A percentile compares a stretch with the other conserved stretches of the same genome.
Conservation (phyloP, 2,113 vertebrate genomes). For the Hippocampus mohnikei region DNA sequence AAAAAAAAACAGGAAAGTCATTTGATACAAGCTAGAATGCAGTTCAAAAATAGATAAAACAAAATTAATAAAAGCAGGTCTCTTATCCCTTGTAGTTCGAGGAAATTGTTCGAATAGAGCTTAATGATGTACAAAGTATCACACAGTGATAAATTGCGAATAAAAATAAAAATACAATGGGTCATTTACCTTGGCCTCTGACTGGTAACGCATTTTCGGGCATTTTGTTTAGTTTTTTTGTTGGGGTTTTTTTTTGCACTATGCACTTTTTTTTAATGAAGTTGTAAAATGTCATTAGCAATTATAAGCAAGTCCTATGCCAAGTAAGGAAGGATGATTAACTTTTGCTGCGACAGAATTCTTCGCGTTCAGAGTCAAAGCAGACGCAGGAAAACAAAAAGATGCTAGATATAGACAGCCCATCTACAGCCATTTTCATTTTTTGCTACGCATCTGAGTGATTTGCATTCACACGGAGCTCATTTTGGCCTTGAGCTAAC, state of each 20-base stretch:
- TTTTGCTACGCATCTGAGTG: slow-evolving; percentile 39
- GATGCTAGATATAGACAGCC: slow-evolving; percentile 51
- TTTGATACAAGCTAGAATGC: slow-evolving; percentile 75
- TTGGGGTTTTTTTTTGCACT: slow-evolving; percentile 1
- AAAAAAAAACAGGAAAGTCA: slow-evolving; percentile 63
- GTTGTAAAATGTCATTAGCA: slow-evolving; percentile 68
- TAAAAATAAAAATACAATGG: slow-evolving; percentile 73
- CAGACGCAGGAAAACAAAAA: slow-evolving; percentile 59
- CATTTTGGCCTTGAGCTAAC: slow-evolving; percentile 4
- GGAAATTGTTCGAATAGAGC: slow-evolving; percentile 73
- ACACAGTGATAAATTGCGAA: slow-evolving; percentile 88
- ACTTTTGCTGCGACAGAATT: slow-evolving; percentile 70
- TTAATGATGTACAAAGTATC: slow-evolving; percentile 84
- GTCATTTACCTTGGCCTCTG: slow-evolving; percentile 74
- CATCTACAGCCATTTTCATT: slow-evolving; percentile 47
- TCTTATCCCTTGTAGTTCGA: slow-evolving; percentile 73
- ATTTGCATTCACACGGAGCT: slow-evolving; percentile 38
- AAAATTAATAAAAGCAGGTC: slow-evolving; percentile 71
- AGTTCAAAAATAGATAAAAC: slow-evolving; percentile 74
- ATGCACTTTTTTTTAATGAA: slow-evolving; percentile 42
- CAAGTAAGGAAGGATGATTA: slow-evolving; percentile 68
- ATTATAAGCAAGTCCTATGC: slow-evolving; percentile 74
- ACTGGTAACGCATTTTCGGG: slow-evolving; percentile 48
- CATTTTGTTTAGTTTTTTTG: slow-evolving; percentile 13
- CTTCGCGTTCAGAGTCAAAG: slow-evolving; percentile 59